A percentile compares a stretch with the other conserved stretches of the same genome.
Conservation (phyloP, 2,797 vertebrate species). For the Falco concolor region DNA sequence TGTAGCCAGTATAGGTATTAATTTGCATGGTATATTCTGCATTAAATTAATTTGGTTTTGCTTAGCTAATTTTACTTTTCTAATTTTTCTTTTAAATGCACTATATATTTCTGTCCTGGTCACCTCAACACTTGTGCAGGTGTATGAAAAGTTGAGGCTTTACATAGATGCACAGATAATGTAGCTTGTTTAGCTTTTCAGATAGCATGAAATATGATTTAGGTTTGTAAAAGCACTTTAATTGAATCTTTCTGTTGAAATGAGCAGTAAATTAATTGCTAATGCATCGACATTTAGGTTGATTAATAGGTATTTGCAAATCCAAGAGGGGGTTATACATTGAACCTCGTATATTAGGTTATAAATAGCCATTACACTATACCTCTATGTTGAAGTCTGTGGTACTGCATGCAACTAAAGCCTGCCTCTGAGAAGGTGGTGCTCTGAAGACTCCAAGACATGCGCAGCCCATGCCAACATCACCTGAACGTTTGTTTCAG, state of each 20-base stretch:
- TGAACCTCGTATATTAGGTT: neutral
- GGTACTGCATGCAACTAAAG: neutral
- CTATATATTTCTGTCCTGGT: neutral
- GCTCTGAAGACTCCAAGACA: neutral
- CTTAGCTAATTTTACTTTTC: neutral
- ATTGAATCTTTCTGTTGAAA: neutral
- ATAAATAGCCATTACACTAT: neutral
- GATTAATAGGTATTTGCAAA: neutral
- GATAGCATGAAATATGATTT: neutral
- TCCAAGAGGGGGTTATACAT: neutral
- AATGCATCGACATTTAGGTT: neutral
- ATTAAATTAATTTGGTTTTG: neutral
- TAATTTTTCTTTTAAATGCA: neutral
- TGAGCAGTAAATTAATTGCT: neutral
- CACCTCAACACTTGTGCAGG: neutral
- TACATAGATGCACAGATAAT: neutral
- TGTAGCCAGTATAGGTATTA: neutral
- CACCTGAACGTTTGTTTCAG: neutral
- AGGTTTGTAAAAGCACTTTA: neutral
- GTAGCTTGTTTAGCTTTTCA: neutral
- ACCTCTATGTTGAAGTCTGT: neutral
- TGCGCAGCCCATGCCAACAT: neutral
- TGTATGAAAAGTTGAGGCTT: neutral
- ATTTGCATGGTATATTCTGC: neutral
- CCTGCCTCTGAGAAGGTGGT: neutral